Evolutionary conservation across 2,888 invertebrate species (phyloP).

Genomic region (Machimus rusticus): DNA sequence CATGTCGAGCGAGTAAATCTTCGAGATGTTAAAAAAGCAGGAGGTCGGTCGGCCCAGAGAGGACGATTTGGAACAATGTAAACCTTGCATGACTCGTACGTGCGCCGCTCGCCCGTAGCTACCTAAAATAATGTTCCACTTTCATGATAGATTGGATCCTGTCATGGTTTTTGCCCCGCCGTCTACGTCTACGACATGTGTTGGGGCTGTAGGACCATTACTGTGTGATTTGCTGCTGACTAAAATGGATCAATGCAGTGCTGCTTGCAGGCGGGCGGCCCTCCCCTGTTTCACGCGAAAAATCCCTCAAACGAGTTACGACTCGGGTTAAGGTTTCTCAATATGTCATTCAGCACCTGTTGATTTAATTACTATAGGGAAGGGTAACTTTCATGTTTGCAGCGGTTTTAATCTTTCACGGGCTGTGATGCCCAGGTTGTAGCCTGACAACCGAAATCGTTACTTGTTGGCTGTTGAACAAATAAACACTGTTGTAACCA

Average conservation of each 20-base stretch:
- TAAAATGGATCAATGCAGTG: not conserved
- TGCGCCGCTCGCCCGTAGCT: not conserved
- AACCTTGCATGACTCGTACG: slow-evolving; percentile 13
- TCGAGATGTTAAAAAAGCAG: slow-evolving; percentile 3
- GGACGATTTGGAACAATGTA: not conserved
- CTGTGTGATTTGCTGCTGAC: not conserved
- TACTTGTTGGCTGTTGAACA: no score
- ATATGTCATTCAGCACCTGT: not conserved
- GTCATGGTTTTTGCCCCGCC: not conserved
- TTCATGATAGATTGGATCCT: slow-evolving; percentile 28
- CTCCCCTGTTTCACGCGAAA: not conserved
- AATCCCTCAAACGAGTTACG: not conserved
- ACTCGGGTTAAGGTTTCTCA: not conserved
- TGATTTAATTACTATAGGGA: not conserved
- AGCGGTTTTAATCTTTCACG: not conserved
- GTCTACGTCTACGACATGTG: slow-evolving; percentile 1
- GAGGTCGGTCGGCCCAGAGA: not conserved
- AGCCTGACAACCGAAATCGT: no score
- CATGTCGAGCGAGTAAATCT: slow-evolving; percentile 17
- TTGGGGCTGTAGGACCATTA: slow-evolving; percentile 5
- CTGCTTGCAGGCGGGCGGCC: not conserved
- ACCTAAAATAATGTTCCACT: slow-evolving; percentile 21
- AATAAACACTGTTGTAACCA: no score
- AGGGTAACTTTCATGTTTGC: not conserved
- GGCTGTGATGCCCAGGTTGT: not conserved